These are phyloP conservation scores for Hylia prasina DNA, from an alignment of 2,113 vertebrate species.

Conservation along the genomic window DNA sequence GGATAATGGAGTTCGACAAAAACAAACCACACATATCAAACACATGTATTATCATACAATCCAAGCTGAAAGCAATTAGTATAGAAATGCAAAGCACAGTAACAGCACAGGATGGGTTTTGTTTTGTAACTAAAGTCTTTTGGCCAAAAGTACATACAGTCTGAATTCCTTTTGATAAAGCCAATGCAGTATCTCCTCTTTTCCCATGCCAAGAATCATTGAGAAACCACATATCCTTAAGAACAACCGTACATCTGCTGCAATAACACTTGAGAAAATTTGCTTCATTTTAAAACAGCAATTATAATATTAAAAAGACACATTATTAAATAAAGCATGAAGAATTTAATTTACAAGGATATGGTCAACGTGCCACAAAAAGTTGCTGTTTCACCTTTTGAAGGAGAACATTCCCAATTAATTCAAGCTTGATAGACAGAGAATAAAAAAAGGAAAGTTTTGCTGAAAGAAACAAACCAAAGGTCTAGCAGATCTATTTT, in stretches of 20 bases:
- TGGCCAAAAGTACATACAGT: not conserved
- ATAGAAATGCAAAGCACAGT: not conserved
- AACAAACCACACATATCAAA: conserved; percentile 59
- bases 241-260: conserved; percentile 33
- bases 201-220: conserved; percentile 26
- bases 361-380: not conserved
- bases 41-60: not conserved
- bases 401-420: not conserved
- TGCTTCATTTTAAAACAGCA: not conserved
- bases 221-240: conserved; percentile 40
- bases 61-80: not conserved
- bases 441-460: not conserved
- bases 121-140: conserved; percentile 1
- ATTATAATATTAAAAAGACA: conserved; percentile 8
- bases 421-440: not conserved
- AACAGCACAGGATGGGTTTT: not conserved
- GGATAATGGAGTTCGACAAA: conserved; percentile 58
- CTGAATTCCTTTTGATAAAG: conserved; percentile 40
- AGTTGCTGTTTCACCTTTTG: not conserved
- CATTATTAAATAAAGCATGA: not conserved
- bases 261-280: conserved; percentile 11
- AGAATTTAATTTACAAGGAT: conserved; percentile 7
- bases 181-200: not conserved
- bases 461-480: not conserved
- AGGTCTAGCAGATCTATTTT: not conserved